Evolutionary conservation across 2,113 vertebrate species (phyloP), one percentile per base, ranked within the genome.

Genomic region (Dicerorhinus sumatrensis): DNA sequence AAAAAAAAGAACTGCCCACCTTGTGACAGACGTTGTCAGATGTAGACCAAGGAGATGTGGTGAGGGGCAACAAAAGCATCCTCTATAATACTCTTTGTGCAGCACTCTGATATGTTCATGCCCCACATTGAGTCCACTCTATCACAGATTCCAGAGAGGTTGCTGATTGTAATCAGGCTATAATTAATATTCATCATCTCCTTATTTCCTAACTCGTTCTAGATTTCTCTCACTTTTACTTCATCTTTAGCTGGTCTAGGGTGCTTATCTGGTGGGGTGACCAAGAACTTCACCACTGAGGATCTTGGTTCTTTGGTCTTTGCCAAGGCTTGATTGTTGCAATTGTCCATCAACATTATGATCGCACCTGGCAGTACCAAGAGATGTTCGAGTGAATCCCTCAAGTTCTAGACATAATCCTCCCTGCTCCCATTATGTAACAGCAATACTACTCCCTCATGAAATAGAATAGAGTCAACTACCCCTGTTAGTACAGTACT

Each of bases 41-140:
- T 2, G 29, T 13, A 39, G 16, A 60, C 62, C 36, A 29, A 60
- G 25, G 33, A 63, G 70, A 56, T 13, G 36, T 14, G 70, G 46
- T 0, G 1, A 42, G 60, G 2, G 12, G 9, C 36, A 77, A 8
- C 13, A 25, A 46, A 54, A 20, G 16, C 29, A 0, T 31, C 39
- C 48, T 8, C 27, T 46, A 2, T 12, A 23, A 33, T 11, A 42
- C 17, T 72, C 13, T 46, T 42, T 42, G n/a, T 21, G 13, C 17
- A 36, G 2, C 14, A 25, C 20, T 77, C 82, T 77, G 13, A 86
- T 69, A 8, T 93, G 46, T 20, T 54, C 72, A 18, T 21, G 29
- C 3, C 16, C 18, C 82, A 42, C 8, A 5, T 10, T 9, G n/a
- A 21, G 17, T 48, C 23, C 33, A 60, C 51, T 69, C 17, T 36